Base-by-base conservation (phyloP, 2,888 invertebrate species). In the Galeopsomyia nigrocyanea region DNA sequence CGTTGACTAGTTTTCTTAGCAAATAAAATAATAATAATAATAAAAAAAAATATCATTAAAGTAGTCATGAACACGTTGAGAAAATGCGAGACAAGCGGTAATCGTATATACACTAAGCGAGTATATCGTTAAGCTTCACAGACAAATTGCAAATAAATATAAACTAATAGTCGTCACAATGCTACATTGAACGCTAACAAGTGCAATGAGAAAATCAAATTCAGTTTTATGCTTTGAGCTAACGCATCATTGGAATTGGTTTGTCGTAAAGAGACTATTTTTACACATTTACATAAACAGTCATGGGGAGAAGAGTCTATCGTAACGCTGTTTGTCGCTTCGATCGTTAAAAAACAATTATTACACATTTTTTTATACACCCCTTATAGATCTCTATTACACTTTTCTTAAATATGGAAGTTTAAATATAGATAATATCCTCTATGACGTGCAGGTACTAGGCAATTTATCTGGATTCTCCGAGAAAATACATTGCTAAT, bases 401-500 rank as follows among this genome's bases (percentile, higher is more conserved):
- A 22, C 64, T 61, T 65, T 67, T 58, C 21, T 56, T 58, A 17
- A 55, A 55, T 61, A 58, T 7, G 39, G 47, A 73, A 53, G 49
- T 51, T 73, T 60, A 68, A 68, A 64, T 56, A 65, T 58, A 39
- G 14, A 13, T 46, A 39, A 39, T 39, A 39, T 65, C 26, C 47
- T 67, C 50, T 58, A 64, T 58, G 50, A 55, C 26, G 60, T 68
- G 55, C 72, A 73, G 72, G 72, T 73, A 73, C 72, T 68, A 63
- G 68, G 68, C 68, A 66, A 61, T 39, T 71, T 64, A 64, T 68
- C 13, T 61, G 63, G 58, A 7, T 39, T 31, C 31, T 60, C 56
- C 51, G n/a, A 61, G 22, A 73, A 61, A 62, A 56, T 67, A 72
- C 14, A 22, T 66, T 19, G 16, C 71, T 61, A 58, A 63, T 58